Conservation (phyloP, 2,888 invertebrate species). For the Vanessa cardui region DNA sequence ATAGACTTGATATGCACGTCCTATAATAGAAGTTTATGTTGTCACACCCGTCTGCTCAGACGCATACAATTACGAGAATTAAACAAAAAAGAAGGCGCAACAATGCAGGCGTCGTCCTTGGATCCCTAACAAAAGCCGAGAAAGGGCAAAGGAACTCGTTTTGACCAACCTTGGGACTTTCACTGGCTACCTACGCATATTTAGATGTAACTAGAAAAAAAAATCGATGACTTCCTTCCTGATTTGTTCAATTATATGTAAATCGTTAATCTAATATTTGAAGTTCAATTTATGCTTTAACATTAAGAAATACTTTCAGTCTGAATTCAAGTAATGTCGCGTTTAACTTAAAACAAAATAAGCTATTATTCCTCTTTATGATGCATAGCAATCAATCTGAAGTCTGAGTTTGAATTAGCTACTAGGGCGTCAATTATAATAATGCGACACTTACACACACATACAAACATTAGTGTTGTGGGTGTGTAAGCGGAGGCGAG, state of each 20-base stretch:
- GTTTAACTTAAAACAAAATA: no score
- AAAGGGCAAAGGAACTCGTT: conserved; percentile 82
- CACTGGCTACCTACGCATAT: conserved; percentile 76
- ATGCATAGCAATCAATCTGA: conserved; percentile 47
- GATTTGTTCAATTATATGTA: background rate
- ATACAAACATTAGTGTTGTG: conserved; percentile 44
- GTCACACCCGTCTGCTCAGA: conserved; percentile 73
- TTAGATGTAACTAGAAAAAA: conserved; percentile 42
- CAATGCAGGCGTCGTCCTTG: conserved; percentile 79
- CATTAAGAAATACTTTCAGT: no score
- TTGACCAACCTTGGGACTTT: conserved; percentile 77
- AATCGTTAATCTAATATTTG: no score
- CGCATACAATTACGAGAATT: conserved; percentile 76
- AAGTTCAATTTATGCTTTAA: no score
- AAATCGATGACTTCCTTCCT: conserved; percentile 24
- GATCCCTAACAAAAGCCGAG: conserved; percentile 78
- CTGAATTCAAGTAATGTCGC: no score
- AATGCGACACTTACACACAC: conserved; percentile 51
- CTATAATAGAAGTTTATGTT: conserved; percentile 57
- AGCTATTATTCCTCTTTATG: no score
- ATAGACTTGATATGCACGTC: conserved; percentile 36
- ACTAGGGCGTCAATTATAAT: conserved; percentile 69
- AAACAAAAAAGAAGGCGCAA: conserved; percentile 72
- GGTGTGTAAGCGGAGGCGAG: conserved; percentile 73
- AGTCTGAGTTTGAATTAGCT: conserved; percentile 72